phyloP scores from a whole-genome alignment of 1,140 invertebrate genomes.

The Drosophila malerkotliana region DNA sequence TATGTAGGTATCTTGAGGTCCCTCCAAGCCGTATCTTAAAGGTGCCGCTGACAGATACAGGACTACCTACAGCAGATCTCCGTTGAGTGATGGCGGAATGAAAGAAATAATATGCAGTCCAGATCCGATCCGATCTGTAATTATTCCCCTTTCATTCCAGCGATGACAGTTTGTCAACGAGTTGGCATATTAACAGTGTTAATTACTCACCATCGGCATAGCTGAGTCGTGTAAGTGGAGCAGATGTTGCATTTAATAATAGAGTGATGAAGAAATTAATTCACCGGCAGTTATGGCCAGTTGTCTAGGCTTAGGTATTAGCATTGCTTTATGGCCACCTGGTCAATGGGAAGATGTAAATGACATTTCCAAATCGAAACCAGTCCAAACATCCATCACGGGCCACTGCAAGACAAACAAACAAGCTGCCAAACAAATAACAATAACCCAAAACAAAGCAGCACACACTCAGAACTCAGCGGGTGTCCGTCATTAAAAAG shows the following conservation, averaged over 20 bases:
- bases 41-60: constrained; percentile 49
- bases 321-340: constrained; percentile 28
- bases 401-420: constrained; percentile 14
- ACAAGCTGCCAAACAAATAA: constrained; percentile 4
- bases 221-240: constrained; percentile 30
- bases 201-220: constrained; percentile 52
- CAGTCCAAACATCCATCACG: constrained; percentile 63
- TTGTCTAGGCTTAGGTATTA: constrained; percentile 1
- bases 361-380: constrained; percentile 50
- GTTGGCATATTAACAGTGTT: constrained; percentile 47
- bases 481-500: constrained; percentile 73
- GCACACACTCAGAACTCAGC: constrained; percentile 56
- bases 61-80: constrained; percentile 42
- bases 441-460: constrained; percentile 9
- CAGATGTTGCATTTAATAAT: constrained; percentile 29
- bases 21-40: constrained; percentile 27
- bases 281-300: neutral
- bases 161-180: constrained; percentile 34
- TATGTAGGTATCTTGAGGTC: constrained; percentile 11
- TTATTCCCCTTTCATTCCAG: constrained; percentile 21
- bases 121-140: constrained; percentile 13
- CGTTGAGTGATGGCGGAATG: constrained; percentile 14
- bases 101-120: constrained; percentile 4
- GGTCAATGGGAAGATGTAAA: constrained; percentile 21
- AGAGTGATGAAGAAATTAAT: neutral